Evolutionary conservation across 23 tunicate species (phyloP).

Genomic region (Halocynthia roretzi): DNA sequence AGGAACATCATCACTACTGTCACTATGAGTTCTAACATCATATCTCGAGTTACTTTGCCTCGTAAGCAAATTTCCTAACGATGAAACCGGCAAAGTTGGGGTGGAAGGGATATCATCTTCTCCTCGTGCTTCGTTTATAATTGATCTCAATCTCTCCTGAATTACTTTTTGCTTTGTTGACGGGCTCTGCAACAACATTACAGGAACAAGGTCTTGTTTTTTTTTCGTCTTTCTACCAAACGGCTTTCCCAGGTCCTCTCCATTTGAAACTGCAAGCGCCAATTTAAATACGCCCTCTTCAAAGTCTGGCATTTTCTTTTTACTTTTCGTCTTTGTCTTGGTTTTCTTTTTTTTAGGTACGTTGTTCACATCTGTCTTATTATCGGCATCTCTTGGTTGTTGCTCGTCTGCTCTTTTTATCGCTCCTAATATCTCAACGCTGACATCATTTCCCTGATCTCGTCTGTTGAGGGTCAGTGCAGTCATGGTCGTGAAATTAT

Average conservation of each 20-base stretch:
- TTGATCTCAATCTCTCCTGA: not conserved
- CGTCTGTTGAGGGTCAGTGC: slow-evolving; percentile 17
- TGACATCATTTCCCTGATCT: not conserved
- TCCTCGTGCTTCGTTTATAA: not conserved
- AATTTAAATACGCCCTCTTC: slow-evolving; percentile 4
- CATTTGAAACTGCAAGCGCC: slow-evolving; percentile 8
- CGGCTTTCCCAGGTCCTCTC: slow-evolving; percentile 1
- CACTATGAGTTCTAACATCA: not conserved
- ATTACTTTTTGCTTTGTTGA: slow-evolving; percentile 3
- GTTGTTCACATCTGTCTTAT: not conserved
- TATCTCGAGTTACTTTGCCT: not conserved
- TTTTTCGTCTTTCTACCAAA: not conserved
- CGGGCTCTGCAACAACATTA: slow-evolving; percentile 12
- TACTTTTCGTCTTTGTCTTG: not conserved
- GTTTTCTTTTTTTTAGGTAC: slow-evolving; percentile 3
- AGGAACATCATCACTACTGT: too few relatives aligned
- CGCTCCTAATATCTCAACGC: not conserved
- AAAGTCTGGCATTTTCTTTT: not conserved
- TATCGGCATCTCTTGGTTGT: not conserved
- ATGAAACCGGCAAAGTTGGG: slow-evolving; percentile 7
- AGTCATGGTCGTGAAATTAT: slow-evolving; percentile 12
- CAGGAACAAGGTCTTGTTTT: not conserved
- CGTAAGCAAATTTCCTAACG: not conserved
- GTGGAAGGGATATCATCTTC: slow-evolving; percentile 24
- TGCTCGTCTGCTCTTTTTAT: slow-evolving; percentile 1